Conservation (phyloP, 1,140 invertebrate species). For the Probaryconus sp. region DNA sequence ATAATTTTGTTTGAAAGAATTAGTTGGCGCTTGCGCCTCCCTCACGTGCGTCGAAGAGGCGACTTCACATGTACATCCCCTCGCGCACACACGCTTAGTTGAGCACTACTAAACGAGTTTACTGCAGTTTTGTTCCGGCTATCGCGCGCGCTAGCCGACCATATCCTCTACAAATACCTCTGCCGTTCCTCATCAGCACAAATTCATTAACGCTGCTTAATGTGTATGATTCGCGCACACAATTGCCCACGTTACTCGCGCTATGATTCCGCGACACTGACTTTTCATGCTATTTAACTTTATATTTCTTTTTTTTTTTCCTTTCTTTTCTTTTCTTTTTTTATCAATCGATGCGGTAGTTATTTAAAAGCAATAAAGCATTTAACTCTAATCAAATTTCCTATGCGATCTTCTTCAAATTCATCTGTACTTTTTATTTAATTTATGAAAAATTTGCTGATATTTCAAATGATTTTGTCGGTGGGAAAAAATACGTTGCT, state of each 20-base stretch:
- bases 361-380: background rate
- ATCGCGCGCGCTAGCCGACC: conserved; percentile 61
- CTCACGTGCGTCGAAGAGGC: conserved; percentile 56
- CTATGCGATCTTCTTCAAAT: no score
- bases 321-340: conserved; percentile 7
- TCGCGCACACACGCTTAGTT: conserved; percentile 30
- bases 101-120: conserved; percentile 49
- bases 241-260: background rate
- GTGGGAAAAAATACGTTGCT: no score
- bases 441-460: no score
- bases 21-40: conserved; percentile 60
- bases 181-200: conserved; percentile 23
- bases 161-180: conserved; percentile 30
- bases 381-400: no score
- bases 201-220: conserved; percentile 44
- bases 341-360: background rate
- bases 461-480: no score
- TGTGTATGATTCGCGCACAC: background rate
- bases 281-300: conserved; percentile 25
- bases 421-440: no score
- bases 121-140: conserved; percentile 67
- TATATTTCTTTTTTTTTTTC: conserved; percentile 1
- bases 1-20: conserved; percentile 15
- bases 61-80: conserved; percentile 19
- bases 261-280: conserved; percentile 39